Conservation (phyloP, 2,113 vertebrate species). For the Centropus unirufus region DNA sequence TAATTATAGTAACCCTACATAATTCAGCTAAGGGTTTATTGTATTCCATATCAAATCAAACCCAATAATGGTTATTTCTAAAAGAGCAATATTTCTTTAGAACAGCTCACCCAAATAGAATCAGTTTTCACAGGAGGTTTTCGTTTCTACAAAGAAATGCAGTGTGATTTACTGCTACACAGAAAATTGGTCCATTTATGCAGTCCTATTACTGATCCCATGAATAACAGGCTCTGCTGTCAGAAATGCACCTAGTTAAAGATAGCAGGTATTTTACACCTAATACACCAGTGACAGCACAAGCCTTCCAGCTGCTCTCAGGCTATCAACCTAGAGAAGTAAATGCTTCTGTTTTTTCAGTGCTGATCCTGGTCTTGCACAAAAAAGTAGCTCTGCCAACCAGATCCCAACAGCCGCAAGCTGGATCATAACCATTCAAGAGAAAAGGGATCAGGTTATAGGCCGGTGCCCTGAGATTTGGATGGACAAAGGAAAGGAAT, state of each 20-base stretch:
- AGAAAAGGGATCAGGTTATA: neutral
- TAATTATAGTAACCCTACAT: conserved; percentile 52
- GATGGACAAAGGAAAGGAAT: neutral
- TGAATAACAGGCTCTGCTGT: neutral
- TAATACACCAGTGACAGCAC: neutral
- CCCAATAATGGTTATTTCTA: conserved; percentile 18
- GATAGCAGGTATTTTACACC: neutral
- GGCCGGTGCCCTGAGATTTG: neutral
- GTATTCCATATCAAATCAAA: conserved; percentile 38
- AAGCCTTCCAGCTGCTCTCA: neutral
- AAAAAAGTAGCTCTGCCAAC: neutral
- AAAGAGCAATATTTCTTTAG: conserved; percentile 10
- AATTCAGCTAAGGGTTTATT: conserved; percentile 9
- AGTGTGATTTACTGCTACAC: neutral
- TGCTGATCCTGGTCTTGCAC: neutral
- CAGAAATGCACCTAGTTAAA: neutral
- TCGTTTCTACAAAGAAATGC: neutral
- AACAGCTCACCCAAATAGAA: conserved; percentile 38
- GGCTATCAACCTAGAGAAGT: neutral
- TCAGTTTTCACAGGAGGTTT: neutral
- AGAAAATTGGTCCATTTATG: neutral
- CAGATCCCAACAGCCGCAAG: neutral
- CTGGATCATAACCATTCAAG: neutral
- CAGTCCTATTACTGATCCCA: neutral
- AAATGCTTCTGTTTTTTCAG: neutral